A percentile compares a stretch with the other conserved stretches of the same genome.
phyloP scores from a whole-genome alignment of 2,797 vertebrate species.

The Catamblyrhynchus diadema region DNA sequence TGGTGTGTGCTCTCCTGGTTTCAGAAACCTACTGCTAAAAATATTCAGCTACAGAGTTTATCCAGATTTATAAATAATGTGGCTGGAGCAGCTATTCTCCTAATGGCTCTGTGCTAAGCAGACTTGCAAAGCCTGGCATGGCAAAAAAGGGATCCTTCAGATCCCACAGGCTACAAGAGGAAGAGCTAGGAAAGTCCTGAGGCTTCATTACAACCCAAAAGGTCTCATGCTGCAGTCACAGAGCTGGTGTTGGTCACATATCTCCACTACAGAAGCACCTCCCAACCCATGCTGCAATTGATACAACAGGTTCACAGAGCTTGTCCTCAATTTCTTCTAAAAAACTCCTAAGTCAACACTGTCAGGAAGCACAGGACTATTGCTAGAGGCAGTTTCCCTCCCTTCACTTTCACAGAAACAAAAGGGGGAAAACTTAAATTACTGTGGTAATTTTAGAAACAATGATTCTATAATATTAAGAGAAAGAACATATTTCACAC shows the following conservation, averaged over 20 bases:
- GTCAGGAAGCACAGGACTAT: background rate
- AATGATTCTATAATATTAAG: background rate
- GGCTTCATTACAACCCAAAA: background rate
- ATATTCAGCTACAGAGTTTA: background rate
- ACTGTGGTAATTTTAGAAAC: background rate
- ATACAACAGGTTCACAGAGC: background rate
- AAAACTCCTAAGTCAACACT: background rate
- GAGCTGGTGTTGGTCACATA: background rate
- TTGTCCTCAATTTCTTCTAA: background rate
- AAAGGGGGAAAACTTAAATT: background rate
- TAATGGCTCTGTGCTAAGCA: background rate
- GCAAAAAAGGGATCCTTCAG: background rate
- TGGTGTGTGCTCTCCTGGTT: background rate
- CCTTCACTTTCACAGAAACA: background rate
- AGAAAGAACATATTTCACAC: background rate
- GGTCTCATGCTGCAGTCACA: background rate
- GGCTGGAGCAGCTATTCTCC: background rate
- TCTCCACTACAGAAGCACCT: background rate
- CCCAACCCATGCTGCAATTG: background rate
- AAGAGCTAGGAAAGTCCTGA: background rate
- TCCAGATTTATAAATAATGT: background rate
- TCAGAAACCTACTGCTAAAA: background rate
- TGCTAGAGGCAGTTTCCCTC: background rate
- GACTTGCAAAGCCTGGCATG: background rate
- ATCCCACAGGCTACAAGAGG: background rate